Evolutionary conservation across 2,113 vertebrate genomes (phyloP).

Genomic region (Isichthys henryi): DNA sequence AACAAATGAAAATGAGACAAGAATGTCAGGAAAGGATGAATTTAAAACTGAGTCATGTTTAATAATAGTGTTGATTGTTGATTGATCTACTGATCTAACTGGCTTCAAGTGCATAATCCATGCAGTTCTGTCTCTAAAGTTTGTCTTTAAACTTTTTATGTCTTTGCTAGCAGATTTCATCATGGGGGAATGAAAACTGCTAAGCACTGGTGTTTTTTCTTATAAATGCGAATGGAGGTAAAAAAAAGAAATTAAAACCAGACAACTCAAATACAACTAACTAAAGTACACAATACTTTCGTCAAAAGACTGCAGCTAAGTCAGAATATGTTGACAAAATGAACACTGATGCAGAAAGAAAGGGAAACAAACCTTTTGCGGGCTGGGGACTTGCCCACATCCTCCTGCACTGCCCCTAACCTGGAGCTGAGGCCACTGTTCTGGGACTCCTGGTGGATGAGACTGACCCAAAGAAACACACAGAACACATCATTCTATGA

Average conservation of each 20-base stretch:
- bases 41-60: not conserved
- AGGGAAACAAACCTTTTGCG: constrained; percentile 73
- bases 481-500: not conserved
- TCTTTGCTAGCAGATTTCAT: not conserved
- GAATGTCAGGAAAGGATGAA: not conserved
- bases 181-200: not conserved
- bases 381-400: constrained; percentile 84
- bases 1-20: not conserved
- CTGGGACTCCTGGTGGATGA: constrained; percentile 86
- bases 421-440: constrained; percentile 67
- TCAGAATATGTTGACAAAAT: not conserved
- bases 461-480: constrained; percentile 50
- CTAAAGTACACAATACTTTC: not conserved
- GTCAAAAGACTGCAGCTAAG: not conserved
- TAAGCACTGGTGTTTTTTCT: not conserved
- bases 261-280: not conserved
- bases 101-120: not conserved
- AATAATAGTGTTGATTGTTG: not conserved
- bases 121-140: not conserved
- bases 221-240: not conserved
- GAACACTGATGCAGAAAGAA: not conserved
- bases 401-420: constrained; percentile 80
- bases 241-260: not conserved
- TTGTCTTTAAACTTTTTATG: not conserved
- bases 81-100: not conserved